These are phyloP conservation scores for Drosophila diplacantha DNA, from an alignment of 2,888 invertebrate genomes.

Conservation along the genomic window DNA sequence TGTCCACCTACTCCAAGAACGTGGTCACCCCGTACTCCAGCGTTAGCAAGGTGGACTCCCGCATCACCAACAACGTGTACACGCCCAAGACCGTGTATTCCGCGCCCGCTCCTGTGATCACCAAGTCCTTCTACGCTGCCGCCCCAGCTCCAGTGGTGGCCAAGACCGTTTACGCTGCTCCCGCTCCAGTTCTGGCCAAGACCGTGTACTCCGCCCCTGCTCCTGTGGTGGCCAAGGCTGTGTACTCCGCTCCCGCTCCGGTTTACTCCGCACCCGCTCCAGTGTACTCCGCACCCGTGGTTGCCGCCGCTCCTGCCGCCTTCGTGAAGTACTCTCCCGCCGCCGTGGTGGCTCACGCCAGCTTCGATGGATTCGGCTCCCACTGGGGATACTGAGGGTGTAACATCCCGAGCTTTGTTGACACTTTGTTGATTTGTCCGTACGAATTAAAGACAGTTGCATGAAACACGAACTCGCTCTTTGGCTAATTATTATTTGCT, in stretches of 20 bases:
- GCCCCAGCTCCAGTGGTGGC: background rate
- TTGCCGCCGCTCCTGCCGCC: slow-evolving; percentile 65
- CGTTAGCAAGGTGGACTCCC: slow-evolving; percentile 80
- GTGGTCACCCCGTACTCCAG: slow-evolving; percentile 81
- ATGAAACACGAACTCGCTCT: slow-evolving; percentile 24
- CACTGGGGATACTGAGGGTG: slow-evolving; percentile 82
- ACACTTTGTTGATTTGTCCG: slow-evolving; percentile 58
- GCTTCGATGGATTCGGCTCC: slow-evolving; percentile 82
- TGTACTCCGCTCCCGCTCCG: slow-evolving; percentile 32
- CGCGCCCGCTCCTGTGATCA: slow-evolving; percentile 37
- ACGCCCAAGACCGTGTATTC: slow-evolving; percentile 75
- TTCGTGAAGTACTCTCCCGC: slow-evolving; percentile 65
- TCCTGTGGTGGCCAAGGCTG: slow-evolving; percentile 39
- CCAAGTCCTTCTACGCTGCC: slow-evolving; percentile 23
- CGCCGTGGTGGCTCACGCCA: slow-evolving; percentile 79
- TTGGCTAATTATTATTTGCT: slow-evolving; percentile 24
- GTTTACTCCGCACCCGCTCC: slow-evolving; percentile 37
- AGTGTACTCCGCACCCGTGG: slow-evolving; percentile 24
- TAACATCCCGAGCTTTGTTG: slow-evolving; percentile 40
- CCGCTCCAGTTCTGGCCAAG: too few relatives aligned
- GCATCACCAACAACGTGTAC: slow-evolving; percentile 81
- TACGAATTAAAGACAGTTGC: slow-evolving; percentile 45
- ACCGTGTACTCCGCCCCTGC: slow-evolving; percentile 15
- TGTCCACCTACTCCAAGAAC: slow-evolving; percentile 81
- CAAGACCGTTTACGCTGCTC: too few relatives aligned